Evolutionary conservation across 2,113 vertebrate genomes (phyloP), one percentile per base, ranked within the genome.

Genomic region (Pedionomus torquatus): DNA sequence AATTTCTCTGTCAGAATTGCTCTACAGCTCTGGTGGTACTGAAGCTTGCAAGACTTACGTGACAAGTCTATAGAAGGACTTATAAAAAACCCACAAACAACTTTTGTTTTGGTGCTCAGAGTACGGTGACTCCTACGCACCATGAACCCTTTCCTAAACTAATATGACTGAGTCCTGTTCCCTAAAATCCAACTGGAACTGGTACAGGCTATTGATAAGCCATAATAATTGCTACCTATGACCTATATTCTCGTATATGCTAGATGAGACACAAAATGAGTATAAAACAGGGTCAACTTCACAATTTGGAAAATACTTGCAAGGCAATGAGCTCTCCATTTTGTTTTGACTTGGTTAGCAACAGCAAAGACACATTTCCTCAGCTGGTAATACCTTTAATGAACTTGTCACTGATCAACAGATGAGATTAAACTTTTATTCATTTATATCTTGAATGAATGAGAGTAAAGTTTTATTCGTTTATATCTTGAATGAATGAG

Each of bases 391-490:
- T 64, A 77, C 69, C 55, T 90, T 93, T 69, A 60, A 13, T 61
- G 71, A 93, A 92, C 49, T 87, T 93, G 87, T 71, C 61, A 77
- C 65, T 83, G 85, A 97, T 89, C 63, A 51, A 49, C 43, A 79
- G 33, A 92, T 81, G 43, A 97, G 69, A 96, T 90, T 86, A 94
- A 90, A 91, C 84, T 14, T 13, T 77, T 87, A 61, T 70, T 97
- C 75, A 11, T 81, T 95, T 96, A 65, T 37, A 88, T 55, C 87
- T 93, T 82, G 71, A 83, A 93, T 37, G 66, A 83, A 71, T 11
- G 60, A 65, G 30, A 96, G 89, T 87, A 94, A 90, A 91, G 86
- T 14, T 13, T 77, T 87, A 61, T 70, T 97, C 75, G 10, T 81
- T 95, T 96, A 65, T 37, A 88, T 55, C 87, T 93, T 82, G 71